Base-by-base conservation (phyloP, 1,140 invertebrate genomes). In the Drosophila insularis region DNA sequence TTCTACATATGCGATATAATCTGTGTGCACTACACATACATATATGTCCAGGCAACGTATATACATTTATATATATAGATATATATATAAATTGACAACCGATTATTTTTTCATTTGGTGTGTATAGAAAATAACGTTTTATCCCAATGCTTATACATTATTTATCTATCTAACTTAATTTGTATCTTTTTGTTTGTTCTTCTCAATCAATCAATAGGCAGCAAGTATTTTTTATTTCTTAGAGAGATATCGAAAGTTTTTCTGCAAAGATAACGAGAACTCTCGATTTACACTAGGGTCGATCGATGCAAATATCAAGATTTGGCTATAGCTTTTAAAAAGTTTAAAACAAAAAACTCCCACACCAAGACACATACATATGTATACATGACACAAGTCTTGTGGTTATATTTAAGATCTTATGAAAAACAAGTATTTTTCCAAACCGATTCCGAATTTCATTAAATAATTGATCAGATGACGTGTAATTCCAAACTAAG, bases 61-160 rank as follows among this genome's bases (percentile, higher is more conserved):
- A 27, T 27, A 5, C 4, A 27, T 27, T 21, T 3, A 19, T 50
- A 50, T 50, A 17, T 43, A 43, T 7, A 43, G n/a, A 43, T 6
- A 14, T 43, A 43, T 43, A 21, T 50, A 50, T 10, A 46, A 46
- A 50, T 50, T 17, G 17, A 50, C 19, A 50, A 11, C 14, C 17
- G 17, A 43, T 14, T 43, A 14, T 50, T 50, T 50, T 50, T 50
- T 8, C 43, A 21, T 50, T 50, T 21, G 43, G 17, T 21, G 43
- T 50, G 43, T 50, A 50, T 50, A 50, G 43, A 50, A 5, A 46
- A 50, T 50, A 50, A 50, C 17, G 19, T 50, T 50, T 43, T n/a
- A 10, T 11, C 5, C 17, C 43, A 19, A 50, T 50, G 43, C 43
- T 21, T 50, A 50, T 50, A 21, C 11, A 21, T 21, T 50, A 17